These are phyloP conservation scores for Arctia plantaginis DNA, from an alignment of 2,888 invertebrate genomes.

Conservation along the genomic window DNA sequence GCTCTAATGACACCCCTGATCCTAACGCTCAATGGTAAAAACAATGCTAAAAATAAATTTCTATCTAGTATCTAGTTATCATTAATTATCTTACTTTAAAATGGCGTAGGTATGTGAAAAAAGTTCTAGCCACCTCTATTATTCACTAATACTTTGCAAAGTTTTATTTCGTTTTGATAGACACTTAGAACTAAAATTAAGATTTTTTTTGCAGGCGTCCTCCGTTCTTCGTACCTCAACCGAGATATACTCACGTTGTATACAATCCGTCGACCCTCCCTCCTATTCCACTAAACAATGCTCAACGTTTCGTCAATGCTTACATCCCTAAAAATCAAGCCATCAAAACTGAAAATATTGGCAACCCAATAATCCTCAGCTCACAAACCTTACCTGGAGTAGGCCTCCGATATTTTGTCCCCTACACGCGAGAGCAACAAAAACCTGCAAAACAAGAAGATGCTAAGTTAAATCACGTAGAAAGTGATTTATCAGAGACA, in stretches of 20 bases:
- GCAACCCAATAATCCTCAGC: conserved; percentile 64
- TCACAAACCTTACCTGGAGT: conserved; percentile 77
- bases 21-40: conserved; percentile 87
- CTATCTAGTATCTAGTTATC: too few species aligned
- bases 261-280: conserved; percentile 60
- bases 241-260: conserved; percentile 75
- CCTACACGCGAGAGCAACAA: conserved; percentile 62
- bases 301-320: conserved; percentile 77
- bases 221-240: conserved; percentile 75
- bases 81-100: too few species aligned
- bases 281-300: conserved; percentile 67
- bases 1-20: conserved; percentile 86
- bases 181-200: background rate
- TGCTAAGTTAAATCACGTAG: conserved; percentile 72
- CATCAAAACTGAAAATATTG: conserved; percentile 1
- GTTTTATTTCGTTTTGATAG: background rate
- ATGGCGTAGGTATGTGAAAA: background rate
- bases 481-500: conserved; percentile 62
- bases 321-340: conserved; percentile 65
- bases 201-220: conserved; percentile 70
- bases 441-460: conserved; percentile 69
- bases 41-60: background rate
- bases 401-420: conserved; percentile 78
- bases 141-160: background rate
- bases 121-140: background rate